Evolutionary conservation across 2,888 invertebrate species (phyloP), one percentile per base, ranked within the genome.

Genomic region (Drosophila limbata): DNA sequence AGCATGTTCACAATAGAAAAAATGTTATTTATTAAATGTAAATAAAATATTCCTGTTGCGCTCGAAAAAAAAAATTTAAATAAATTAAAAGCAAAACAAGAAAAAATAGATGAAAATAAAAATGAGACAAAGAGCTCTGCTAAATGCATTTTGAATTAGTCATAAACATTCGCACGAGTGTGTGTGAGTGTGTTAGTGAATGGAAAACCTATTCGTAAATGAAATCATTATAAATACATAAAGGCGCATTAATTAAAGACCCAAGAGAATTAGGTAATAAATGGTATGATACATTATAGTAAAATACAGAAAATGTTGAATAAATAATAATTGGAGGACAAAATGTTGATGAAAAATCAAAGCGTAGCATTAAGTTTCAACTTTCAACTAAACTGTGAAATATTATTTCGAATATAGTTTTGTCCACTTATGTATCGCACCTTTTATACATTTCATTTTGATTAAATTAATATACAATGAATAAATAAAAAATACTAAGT

Each of bases 401-500:
- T 81, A 69, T 75, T 11, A 59, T 77, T 73, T 86, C 48, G 48
- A 61, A 68, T 84, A 42, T 73, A 64, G 50, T 71, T 63, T 65
- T 65, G n/a, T 61, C 51, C 44, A 64, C 67, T 77, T 83, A 69
- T 83, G 80, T 71, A 69, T 62, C 66, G 66, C 81, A 81, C 55
- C 62, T 75, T 86, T 84, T 75, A 56, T 80, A 86, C 69, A 50
- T 73, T 82, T 84, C 19, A 63, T 75, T 82, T 50, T 51, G 42
- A 76, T 68, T 66, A 62, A 68, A 73, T 66, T 69, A 67, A 67
- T 69, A 69, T 60, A 59, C 69, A 66, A 66, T 72, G 57, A 71
- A 77, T 72, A 45, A 6, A 21, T 33, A 37, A 37, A 75, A 71
- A 72, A 63, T 68, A 79, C 66, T 63, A 66, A 79, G 15, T 60